Evolutionary conservation across 2,113 vertebrate species (phyloP).

Genomic region (Gasterosteus nipponicus): DNA sequence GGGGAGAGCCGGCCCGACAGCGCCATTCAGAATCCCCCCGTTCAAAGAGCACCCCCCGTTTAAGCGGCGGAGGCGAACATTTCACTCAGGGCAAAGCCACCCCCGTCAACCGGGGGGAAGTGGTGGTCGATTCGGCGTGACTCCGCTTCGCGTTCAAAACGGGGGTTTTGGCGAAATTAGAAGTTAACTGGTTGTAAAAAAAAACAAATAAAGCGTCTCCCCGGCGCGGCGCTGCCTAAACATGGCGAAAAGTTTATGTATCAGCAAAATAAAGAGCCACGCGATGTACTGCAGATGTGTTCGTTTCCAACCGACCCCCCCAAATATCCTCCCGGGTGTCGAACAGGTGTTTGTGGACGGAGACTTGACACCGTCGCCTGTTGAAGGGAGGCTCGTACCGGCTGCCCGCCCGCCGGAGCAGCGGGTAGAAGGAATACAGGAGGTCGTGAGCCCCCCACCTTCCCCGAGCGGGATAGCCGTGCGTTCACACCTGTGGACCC

Average conservation of each 20-base stretch:
- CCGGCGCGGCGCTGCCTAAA: slow-evolving; percentile 8
- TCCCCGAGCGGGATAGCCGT: accelerated
- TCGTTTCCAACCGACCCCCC: background rate
- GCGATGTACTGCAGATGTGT: accelerated
- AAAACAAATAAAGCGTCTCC: too few relatives aligned
- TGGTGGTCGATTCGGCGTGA: slow-evolving; percentile 30
- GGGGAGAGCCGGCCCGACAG: slow-evolving; percentile 13
- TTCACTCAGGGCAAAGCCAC: accelerated
- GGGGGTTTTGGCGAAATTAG: background rate
- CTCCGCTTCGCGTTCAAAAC: background rate
- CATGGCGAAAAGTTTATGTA: slow-evolving; percentile 52
- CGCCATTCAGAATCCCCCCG: background rate
- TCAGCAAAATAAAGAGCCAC: background rate
- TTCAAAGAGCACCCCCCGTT: background rate
- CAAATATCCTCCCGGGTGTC: background rate
- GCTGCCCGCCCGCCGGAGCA: slow-evolving; percentile 32
- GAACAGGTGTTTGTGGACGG: slow-evolving; percentile 11
- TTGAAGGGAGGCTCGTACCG: slow-evolving; percentile 31
- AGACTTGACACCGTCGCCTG: slow-evolving; percentile 31
- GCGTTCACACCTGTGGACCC: slow-evolving; percentile 73
- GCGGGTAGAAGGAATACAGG: background rate
- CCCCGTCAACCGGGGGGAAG: accelerated
- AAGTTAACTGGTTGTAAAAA: slow-evolving; percentile 30
- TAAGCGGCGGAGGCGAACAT: accelerated
- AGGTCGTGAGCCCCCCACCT: background rate